phyloP scores from a whole-genome alignment of 2,797 vertebrate species.

The Cyprinodon diabolis region DNA sequence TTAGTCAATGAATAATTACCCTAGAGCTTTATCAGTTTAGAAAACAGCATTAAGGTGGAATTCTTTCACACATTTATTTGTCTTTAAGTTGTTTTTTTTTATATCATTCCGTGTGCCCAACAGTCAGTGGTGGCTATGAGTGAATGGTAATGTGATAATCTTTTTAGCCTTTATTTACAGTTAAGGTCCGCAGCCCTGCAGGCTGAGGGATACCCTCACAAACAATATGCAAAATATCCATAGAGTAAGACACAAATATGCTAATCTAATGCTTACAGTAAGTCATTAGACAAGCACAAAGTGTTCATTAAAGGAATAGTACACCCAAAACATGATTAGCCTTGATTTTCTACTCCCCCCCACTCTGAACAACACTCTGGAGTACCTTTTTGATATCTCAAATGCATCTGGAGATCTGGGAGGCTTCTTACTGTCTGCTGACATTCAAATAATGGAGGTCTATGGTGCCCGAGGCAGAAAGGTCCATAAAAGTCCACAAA shows the following conservation, averaged over 20 bases:
- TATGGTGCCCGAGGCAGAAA: too few species aligned
- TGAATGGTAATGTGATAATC: conserved; percentile 73
- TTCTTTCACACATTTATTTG: conserved; percentile 45
- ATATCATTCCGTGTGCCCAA: conserved; percentile 48
- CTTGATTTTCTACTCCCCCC: too few species aligned
- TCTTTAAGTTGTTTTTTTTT: conserved; percentile 29
- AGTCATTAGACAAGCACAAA: conserved; percentile 42
- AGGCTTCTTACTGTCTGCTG: too few species aligned
- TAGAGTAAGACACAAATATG: conserved; percentile 68
- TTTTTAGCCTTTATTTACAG: conserved; percentile 73
- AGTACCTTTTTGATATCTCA: too few species aligned
- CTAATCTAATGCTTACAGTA: conserved; percentile 53
- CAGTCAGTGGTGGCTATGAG: conserved; percentile 43
- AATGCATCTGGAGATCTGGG: too few species aligned
- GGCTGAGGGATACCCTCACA: conserved; percentile 23
- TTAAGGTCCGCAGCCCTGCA: conserved; percentile 65
- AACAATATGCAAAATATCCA: conserved; percentile 45
- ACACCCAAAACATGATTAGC: too few species aligned
- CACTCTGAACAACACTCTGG: too few species aligned
- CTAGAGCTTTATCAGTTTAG: conserved; percentile 47
- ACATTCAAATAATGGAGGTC: too few species aligned
- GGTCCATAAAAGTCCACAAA: too few species aligned
- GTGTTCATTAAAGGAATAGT: conserved; percentile 35
- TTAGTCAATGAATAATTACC: conserved; percentile 41
- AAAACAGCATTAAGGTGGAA: conserved; percentile 55